These are phyloP conservation scores for Meiosimyza decipiens DNA, from an alignment of 2,888 invertebrate genomes.

Conservation along the genomic window DNA sequence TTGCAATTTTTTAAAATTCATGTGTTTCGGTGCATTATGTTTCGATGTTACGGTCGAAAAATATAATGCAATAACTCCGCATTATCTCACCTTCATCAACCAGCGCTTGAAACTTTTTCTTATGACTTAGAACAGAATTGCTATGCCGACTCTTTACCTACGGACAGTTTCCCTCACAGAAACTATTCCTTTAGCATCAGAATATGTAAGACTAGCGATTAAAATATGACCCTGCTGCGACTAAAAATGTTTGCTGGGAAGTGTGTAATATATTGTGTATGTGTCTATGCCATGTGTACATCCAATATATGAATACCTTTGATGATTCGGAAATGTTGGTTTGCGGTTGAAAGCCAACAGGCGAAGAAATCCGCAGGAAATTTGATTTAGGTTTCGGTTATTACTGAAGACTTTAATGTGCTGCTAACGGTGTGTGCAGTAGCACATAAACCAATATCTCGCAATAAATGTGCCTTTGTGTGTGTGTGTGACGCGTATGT, in stretches of 20 bases:
- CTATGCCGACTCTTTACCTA: neutral
- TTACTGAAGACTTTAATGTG: neutral
- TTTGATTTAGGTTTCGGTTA: slow-evolving; percentile 2
- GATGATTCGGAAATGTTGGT: slow-evolving; percentile 7
- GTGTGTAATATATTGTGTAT: neutral
- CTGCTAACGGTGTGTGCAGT: neutral
- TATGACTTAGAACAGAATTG: neutral
- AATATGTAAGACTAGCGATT: neutral
- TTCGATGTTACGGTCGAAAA: too few relatives aligned
- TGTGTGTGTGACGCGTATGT: neutral
- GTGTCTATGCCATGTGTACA: neutral
- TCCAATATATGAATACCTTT: neutral
- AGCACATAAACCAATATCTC: too few relatives aligned
- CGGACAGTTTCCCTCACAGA: neutral
- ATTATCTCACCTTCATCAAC: neutral
- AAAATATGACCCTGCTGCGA: too few relatives aligned
- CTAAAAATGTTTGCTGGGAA: neutral
- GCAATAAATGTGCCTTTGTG: neutral
- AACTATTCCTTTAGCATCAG: neutral
- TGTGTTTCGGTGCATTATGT: too few relatives aligned
- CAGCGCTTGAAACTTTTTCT: neutral
- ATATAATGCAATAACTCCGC: too few relatives aligned
- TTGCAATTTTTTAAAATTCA: too few relatives aligned
- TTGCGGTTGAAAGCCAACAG: neutral
- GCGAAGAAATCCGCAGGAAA: neutral